Base-by-base conservation (phyloP, 2,888 invertebrate species). In the Platycnemis pennipes region DNA sequence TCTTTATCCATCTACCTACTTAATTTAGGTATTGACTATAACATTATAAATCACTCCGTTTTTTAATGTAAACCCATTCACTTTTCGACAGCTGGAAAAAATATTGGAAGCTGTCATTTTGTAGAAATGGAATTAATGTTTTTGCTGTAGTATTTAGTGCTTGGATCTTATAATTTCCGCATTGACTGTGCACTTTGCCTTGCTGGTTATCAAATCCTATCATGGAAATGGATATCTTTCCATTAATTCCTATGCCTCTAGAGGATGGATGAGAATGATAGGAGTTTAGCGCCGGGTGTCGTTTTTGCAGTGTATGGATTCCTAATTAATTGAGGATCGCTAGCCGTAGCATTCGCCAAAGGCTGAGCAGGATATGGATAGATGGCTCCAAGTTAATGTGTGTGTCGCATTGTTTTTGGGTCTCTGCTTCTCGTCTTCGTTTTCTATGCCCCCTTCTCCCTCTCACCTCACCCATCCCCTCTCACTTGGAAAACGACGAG, bases 381-480 rank as follows among this genome's bases (percentile, higher is more conserved):
- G 31, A 77, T 77, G 37, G 77, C 11, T 37, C 77, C 77, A 13
- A 16, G 37, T 37, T 77, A 56, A 37, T 26, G 37, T 89, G 37
- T 89, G 37, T 42, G 31, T 89, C 56, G 89, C 56, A 42, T 91
- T 91, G 91, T 91, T 56, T 77, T 87, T 63, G 44, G n/a, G 63
- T 91, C 13, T 63, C 63, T 69, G 91, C 7, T 45, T 91, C 69
- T 91, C 69, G 26, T 37, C 69, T n/a, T 44, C 44, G 88, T 37
- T 69, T 91, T 37, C 37, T 11, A 26, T 63, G 26, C 8, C 63
- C 3, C 63, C 8, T 1, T 63, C 63, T 63, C 63, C 53, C 8
- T 53, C 63, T n/a, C 63, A 26, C 63, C 19, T 1, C 26, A 7
- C 63, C 45, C 53, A n/a, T 88, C 53, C 53, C 37, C 5, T 37